Percentiles rank a stretch among this genome's conserved stretches.
Conservation (phyloP, 92 coral and sea anemone genomes). For the Muricea muricata region DNA sequence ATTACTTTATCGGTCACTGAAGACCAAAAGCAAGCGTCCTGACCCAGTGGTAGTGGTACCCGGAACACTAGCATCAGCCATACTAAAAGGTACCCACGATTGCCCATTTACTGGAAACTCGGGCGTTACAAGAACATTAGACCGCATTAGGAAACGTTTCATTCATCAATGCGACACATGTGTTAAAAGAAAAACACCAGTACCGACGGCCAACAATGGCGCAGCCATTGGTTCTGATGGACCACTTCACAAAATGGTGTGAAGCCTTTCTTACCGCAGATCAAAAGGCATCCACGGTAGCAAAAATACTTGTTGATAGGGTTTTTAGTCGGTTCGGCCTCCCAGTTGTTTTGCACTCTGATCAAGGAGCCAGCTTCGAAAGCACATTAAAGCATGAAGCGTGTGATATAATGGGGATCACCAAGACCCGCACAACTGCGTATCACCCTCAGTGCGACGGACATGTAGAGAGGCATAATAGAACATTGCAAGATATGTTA, state of each 20-base stretch:
- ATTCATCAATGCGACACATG: slow-evolving; percentile 39
- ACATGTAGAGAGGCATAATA: no score
- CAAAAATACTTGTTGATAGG: not conserved
- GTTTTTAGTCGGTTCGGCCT: not conserved
- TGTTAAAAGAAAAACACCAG: no score
- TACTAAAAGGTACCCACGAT: slow-evolving; percentile 32
- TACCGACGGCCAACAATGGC: slow-evolving; percentile 24
- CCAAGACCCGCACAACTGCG: not conserved
- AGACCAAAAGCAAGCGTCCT: slow-evolving; percentile 12
- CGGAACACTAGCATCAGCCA: not conserved
- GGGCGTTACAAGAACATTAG: slow-evolving; percentile 16
- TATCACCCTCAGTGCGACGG: no score
- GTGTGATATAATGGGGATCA: not conserved
- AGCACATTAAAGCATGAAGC: no score
- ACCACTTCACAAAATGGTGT: no score
- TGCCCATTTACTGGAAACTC: slow-evolving; percentile 40
- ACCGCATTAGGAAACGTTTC: no score
- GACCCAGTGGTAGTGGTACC: slow-evolving; percentile 20
- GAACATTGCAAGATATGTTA: no score
- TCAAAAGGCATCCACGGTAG: not conserved
- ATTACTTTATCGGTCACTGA: not conserved
- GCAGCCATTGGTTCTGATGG: slow-evolving; percentile 23
- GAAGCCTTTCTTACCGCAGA: not conserved
- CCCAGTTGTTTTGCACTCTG: slow-evolving; percentile 1
- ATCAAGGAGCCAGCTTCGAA: not conserved